Evolutionary conservation across 2,888 invertebrate species (phyloP).

Genomic region (Dicyrtomina minuta): DNA sequence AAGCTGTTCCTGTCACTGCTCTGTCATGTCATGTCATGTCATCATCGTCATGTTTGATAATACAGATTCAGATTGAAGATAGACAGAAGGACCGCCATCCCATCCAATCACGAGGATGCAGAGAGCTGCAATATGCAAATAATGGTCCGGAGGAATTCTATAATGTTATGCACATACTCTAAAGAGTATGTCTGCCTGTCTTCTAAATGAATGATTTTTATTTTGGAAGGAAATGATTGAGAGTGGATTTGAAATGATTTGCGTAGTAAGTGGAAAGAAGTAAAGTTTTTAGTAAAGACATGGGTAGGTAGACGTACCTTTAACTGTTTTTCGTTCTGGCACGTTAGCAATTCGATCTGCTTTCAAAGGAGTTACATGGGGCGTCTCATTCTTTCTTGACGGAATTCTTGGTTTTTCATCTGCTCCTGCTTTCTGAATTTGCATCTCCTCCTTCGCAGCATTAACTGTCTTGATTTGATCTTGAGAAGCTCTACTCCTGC

Average conservation of each 20-base stretch:
- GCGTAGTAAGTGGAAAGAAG: not conserved
- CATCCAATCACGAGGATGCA: no score
- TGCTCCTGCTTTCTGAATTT: not conserved
- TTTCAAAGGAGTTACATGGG: slow-evolving; percentile 23
- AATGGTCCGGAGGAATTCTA: not conserved
- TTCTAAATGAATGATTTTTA: slow-evolving; percentile 17
- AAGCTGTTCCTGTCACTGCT: no score
- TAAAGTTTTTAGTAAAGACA: not conserved
- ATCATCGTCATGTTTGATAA: no score
- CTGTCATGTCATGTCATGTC: no score
- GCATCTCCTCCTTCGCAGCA: no score
- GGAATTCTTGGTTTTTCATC: slow-evolving; percentile 21
- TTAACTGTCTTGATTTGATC: not conserved
- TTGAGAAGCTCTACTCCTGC: not conserved
- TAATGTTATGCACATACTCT: not conserved
- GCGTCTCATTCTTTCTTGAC: slow-evolving; percentile 19
- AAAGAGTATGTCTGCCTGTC: no score
- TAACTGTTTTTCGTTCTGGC: slow-evolving; percentile 29
- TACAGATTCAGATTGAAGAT: no score
- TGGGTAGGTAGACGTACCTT: slow-evolving; percentile 23
- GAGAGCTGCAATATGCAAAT: not conserved
- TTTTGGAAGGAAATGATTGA: slow-evolving; percentile 10
- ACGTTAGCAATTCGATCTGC: slow-evolving; percentile 34
- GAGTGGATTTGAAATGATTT: slow-evolving; percentile 7
- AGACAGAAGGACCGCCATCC: no score